Base-by-base conservation (phyloP, 2,113 vertebrate species). In the Serinus canaria region DNA sequence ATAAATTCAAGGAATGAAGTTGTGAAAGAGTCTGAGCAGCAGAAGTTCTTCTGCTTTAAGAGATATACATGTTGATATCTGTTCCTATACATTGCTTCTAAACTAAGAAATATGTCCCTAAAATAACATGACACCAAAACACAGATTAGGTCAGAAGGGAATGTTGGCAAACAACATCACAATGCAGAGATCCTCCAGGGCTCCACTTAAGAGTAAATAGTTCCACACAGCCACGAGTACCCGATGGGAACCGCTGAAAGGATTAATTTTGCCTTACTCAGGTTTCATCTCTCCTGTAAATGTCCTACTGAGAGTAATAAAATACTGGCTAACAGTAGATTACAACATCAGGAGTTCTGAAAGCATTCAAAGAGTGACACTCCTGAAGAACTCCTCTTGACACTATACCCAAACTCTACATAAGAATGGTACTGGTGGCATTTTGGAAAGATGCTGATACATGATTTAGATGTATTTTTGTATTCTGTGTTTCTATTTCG, bases 181-280 rank as follows among this genome's bases (percentile, higher is more conserved):
- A 60, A 49, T 5, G 25, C 25, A 69, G 50, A 83, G 7, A 50
- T 59, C 22, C 46, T 79, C 46, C 58, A 39, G n/a, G 43, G 39
- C 86, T 91, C 63, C 55, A 5, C 39, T 58, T 24, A 11, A 33
- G 16, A 73, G 28, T 18, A 62, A 81, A 68, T 30, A 60, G 31
- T 27, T 87, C 43, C 62, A 37, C 0, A 0, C 37, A 90, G 68
- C 49, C 10, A 0, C 2, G 3, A 59, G 31, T 68, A 68, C 2
- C 3, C 35, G 75, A 25, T 1, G 6, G 74, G 62, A 87, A 30
- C 41, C 49, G 20, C 80, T 73, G 43, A 58, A 79, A 76, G 14
- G 27, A 56, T 82, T 73, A 85, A 69, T 60, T 78, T 74, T 13
- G n/a, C 33, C 27, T 44, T 70, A 9, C 76, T 95, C 39, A 15